A percentile compares a stretch with the other conserved stretches of the same genome.
Evolutionary conservation across 2,888 invertebrate species (phyloP).

Genomic region (Idaea biselata): DNA sequence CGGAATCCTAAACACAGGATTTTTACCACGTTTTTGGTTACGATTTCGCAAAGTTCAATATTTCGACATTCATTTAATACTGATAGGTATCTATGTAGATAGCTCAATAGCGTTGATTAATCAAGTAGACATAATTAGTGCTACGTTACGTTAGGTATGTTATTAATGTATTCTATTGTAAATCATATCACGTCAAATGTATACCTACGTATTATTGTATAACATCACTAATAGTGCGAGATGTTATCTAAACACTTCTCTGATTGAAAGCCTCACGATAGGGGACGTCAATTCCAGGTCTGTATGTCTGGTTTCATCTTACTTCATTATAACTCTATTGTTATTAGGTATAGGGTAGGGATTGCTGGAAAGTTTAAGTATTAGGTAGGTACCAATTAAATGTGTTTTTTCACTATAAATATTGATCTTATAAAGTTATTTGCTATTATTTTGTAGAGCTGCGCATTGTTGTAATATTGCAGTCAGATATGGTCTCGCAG

Average conservation of each 20-base stretch:
- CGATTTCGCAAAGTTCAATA: no score
- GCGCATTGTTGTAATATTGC: no score
- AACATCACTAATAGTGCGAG: not conserved
- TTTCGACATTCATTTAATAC: no score
- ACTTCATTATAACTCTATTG: not conserved
- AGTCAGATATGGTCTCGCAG: no score
- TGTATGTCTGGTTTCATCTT: not conserved
- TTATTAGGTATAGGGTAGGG: not conserved
- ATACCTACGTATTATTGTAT: not conserved
- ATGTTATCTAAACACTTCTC: constrained; percentile 1
- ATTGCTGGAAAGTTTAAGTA: not conserved
- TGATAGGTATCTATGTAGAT: no score
- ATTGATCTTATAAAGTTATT: no score
- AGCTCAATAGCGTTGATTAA: no score
- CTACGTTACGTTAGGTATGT: constrained; percentile 3
- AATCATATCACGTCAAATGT: not conserved
- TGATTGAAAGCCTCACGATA: not conserved
- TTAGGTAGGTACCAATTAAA: constrained; percentile 19
- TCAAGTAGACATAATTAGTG: constrained; percentile 14
- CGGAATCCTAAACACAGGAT: no score
- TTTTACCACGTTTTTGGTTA: no score
- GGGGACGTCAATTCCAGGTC: constrained; percentile 1
- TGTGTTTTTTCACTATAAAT: constrained; percentile 33
- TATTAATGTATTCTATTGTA: not conserved
- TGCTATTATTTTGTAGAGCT: no score